Evolutionary conservation across 2,888 invertebrate genomes (phyloP).

Genomic region (Tipula vernalis): DNA sequence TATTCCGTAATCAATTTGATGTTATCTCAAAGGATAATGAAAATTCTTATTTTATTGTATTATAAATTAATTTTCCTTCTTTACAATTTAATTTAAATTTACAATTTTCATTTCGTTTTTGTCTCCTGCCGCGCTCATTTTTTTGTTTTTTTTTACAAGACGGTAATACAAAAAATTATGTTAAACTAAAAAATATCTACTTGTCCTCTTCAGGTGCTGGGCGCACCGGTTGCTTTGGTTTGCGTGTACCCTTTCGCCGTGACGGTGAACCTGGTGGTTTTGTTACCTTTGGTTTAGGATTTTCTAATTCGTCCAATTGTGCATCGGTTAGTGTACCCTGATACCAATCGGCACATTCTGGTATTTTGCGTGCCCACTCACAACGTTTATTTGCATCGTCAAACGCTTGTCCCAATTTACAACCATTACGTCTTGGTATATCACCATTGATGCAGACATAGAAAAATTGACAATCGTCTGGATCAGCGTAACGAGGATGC

Average conservation of each 20-base stretch:
- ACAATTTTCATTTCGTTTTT: not conserved
- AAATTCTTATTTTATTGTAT: not conserved
- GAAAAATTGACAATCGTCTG: constrained; percentile 82
- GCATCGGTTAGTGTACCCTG: constrained; percentile 71
- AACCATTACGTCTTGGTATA: constrained; percentile 71
- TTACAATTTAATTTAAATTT: not conserved
- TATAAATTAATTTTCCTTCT: not conserved
- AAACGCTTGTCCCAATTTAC: constrained; percentile 80
- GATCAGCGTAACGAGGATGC: constrained; percentile 78
- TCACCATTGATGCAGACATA: constrained; percentile 86
- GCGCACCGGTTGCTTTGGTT: constrained; percentile 17
- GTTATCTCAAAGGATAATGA: not conserved
- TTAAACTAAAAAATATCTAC: not conserved
- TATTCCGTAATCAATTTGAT: not conserved
- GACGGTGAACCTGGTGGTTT: constrained; percentile 35
- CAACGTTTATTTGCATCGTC: constrained; percentile 67
- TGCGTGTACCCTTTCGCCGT: constrained; percentile 25
- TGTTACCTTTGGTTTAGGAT: constrained; percentile 56
- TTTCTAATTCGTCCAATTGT: constrained; percentile 64
- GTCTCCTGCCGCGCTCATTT: not conserved
- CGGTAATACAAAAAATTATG: not conserved
- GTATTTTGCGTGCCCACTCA: constrained; percentile 76
- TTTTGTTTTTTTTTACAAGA: not conserved
- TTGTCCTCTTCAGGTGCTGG: constrained; percentile 17
- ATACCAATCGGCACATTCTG: constrained; percentile 87